phyloP scores from a whole-genome alignment of 2,888 invertebrate species.

The Clistopyga incitator region DNA sequence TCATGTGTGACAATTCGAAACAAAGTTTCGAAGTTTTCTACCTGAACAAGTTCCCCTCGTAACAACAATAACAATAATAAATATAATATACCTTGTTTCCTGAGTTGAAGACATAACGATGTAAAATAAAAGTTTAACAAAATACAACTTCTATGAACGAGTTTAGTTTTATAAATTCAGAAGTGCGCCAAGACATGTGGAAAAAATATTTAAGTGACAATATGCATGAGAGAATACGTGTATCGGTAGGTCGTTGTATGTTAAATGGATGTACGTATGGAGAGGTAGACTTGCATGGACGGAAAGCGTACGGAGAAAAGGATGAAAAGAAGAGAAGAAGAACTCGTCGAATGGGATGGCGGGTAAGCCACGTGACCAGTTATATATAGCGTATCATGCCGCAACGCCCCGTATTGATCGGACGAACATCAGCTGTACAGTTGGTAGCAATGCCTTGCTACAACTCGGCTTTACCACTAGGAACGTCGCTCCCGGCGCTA shows the following conservation, averaged over 20 bases:
- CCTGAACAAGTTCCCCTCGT: too few relatives aligned
- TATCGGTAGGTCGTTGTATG: neutral
- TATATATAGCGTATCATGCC: constrained; percentile 78
- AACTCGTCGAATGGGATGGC: constrained; percentile 72
- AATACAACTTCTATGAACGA: too few relatives aligned
- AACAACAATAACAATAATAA: too few relatives aligned
- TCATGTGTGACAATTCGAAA: too few relatives aligned
- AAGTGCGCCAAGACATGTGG: neutral
- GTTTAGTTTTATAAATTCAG: too few relatives aligned
- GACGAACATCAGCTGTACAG: constrained; percentile 78
- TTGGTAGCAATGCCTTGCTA: constrained; percentile 73
- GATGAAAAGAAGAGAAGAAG: constrained; percentile 66
- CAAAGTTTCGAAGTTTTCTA: too few relatives aligned
- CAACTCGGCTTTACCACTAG: constrained; percentile 65
- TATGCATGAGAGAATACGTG: neutral
- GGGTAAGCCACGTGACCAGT: constrained; percentile 77
- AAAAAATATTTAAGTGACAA: neutral
- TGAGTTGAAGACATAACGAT: too few relatives aligned
- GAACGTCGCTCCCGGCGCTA: constrained; percentile 50
- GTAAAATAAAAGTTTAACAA: too few relatives aligned
- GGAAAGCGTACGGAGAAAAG: constrained; percentile 23
- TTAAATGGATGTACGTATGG: neutral
- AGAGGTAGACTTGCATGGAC: constrained; percentile 6
- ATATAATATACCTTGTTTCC: too few relatives aligned
- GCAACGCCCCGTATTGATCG: constrained; percentile 83